Evolutionary conservation across 2,888 invertebrate species (phyloP), one percentile per base, ranked within the genome.

Genomic region (Parascotia fuliginaria): DNA sequence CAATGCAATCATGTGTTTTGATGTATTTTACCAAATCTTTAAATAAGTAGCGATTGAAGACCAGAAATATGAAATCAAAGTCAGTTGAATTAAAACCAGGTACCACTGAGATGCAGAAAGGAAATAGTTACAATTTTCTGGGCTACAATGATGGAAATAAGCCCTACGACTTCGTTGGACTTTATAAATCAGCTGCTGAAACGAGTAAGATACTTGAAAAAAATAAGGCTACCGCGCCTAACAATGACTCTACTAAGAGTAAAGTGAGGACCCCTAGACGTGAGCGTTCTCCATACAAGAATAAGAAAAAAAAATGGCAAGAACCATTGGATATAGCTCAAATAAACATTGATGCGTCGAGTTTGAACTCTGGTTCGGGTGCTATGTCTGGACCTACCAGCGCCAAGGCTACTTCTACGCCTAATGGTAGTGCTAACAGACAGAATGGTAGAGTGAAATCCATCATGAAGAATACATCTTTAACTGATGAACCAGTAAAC

Each of bases 131-230:
- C 22, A 34, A 50, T 41, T 40, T 44, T 31, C 39, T 39, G n/a
- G 13, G 38, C 12, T 24, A 22, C 12, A 12, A 31, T 14, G 22
- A 33, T 27, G 42, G n/a, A 11, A 36, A 29, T 13, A 44, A 50
- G 11, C 22, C 50, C 16, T 75, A 77, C 36, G 84, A 87, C 36
- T 90, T 87, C 71, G 64, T 80, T 19, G 71, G 77, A 43, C 70
- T 81, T 28, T 90, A 90, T 53, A 83, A 81, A 77, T 73, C 79
- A 50, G 65, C 74, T 27, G 65, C 71, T 2, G 87, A 87, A 65
- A 79, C 70, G n/a, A 75, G 60, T 43, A 70, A 65, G 39, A 41
- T 66, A 39, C 59, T 68, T 44, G 77, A 70, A 40, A 71, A 65
- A 43, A 63, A 68, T 31, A 68, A 63, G 31, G 58, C 64, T 36